Conservation (phyloP, 2,797 vertebrate genomes). For the Enteromius mattozi region DNA sequence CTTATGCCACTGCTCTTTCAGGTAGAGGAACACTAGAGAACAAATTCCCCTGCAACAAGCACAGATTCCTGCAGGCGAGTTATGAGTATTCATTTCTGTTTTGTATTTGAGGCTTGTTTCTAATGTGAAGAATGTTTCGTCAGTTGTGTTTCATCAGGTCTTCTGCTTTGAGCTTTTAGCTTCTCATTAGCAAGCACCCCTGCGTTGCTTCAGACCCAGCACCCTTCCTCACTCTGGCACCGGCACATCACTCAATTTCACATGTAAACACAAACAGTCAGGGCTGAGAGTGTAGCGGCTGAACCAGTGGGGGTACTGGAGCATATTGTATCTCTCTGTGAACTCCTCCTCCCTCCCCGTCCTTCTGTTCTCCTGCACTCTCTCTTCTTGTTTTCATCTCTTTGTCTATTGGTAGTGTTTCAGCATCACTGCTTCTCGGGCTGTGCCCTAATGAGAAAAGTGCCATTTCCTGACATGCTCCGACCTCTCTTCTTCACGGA, state of each 20-base stretch:
- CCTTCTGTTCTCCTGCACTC: slow-evolving; percentile 35
- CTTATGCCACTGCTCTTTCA: too few species aligned
- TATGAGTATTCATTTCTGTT: neutral
- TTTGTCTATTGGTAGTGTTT: slow-evolving; percentile 38
- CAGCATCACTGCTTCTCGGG: slow-evolving; percentile 57
- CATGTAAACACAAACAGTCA: slow-evolving; percentile 45
- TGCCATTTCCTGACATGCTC: slow-evolving; percentile 70
- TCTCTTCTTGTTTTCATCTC: slow-evolving; percentile 43
- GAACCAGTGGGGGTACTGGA: slow-evolving; percentile 42
- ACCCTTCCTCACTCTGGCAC: neutral
- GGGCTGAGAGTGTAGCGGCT: slow-evolving; percentile 33
- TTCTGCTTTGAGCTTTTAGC: slow-evolving; percentile 24
- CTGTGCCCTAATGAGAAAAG: slow-evolving; percentile 68
- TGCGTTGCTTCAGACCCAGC: slow-evolving; percentile 2
- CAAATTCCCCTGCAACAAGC: neutral
- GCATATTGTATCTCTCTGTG: slow-evolving; percentile 47
- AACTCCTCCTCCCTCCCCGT: slow-evolving; percentile 33
- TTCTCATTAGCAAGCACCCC: slow-evolving; percentile 33
- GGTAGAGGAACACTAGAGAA: neutral
- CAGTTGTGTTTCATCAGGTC: neutral
- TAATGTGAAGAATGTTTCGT: neutral
- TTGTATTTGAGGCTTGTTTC: neutral
- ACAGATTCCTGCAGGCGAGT: neutral
- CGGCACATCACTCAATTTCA: slow-evolving; percentile 30
- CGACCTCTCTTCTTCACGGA: slow-evolving; percentile 56